Conservation (phyloP, 2,113 vertebrate genomes). For the Thomomys bottae region DNA sequence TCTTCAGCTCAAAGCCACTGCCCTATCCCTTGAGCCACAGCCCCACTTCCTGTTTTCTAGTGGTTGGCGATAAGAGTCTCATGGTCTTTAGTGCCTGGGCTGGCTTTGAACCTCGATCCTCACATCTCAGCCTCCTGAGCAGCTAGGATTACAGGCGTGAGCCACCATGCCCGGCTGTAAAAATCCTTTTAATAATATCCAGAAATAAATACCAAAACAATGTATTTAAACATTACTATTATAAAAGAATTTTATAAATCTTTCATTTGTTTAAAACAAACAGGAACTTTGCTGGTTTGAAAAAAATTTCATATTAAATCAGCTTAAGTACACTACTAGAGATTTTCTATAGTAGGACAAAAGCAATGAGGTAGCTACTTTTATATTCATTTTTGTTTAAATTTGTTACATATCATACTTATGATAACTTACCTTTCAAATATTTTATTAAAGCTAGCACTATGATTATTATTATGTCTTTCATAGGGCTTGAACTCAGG, state of each 20-base stretch:
- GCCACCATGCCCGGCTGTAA: no score
- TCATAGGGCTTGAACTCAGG: no score
- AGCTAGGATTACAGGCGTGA: no score
- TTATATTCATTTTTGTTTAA: slow-evolving; percentile 37
- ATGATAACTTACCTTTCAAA: slow-evolving; percentile 60
- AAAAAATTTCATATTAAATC: slow-evolving; percentile 39
- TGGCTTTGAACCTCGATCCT: no score
- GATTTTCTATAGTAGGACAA: slow-evolving; percentile 31
- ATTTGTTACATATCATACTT: slow-evolving; percentile 36
- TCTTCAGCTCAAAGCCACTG: no score
- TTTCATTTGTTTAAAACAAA: slow-evolving; percentile 51
- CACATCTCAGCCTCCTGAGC: no score
- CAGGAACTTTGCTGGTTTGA: slow-evolving; percentile 39
- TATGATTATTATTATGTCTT: background rate
- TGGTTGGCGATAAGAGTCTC: no score
- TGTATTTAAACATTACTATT: slow-evolving; percentile 29
- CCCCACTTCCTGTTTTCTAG: no score
- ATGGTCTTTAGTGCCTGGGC: no score
- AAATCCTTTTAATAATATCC: background rate
- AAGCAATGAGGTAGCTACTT: slow-evolving; percentile 42
- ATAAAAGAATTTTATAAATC: slow-evolving; percentile 34
- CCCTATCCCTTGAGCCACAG: no score
- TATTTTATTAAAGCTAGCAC: slow-evolving; percentile 52
- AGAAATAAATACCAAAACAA: slow-evolving; percentile 54
- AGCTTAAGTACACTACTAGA: background rate